Evolutionary conservation across 2,113 vertebrate genomes (phyloP).

Genomic region (Notechis scutatus): DNA sequence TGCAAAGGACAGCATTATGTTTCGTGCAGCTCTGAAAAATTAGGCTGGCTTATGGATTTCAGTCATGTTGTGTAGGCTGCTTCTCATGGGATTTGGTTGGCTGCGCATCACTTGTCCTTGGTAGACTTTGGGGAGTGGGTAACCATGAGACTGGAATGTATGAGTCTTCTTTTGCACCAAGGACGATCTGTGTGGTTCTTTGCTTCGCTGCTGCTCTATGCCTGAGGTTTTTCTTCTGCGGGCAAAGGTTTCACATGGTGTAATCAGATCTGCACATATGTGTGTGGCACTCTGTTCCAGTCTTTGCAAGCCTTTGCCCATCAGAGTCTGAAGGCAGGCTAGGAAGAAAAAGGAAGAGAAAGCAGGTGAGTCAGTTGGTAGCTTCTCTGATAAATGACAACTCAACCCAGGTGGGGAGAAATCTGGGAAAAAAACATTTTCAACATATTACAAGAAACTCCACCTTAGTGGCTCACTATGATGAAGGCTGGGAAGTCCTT

Average conservation of each 20-base stretch:
- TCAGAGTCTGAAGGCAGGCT: background rate
- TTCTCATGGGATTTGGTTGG: slow-evolving; percentile 12
- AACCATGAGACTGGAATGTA: slow-evolving; percentile 16
- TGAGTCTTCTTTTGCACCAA: slow-evolving; percentile 16
- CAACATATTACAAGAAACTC: background rate
- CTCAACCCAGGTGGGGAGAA: background rate
- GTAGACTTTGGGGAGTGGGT: slow-evolving; percentile 21
- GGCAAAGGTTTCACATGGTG: slow-evolving; percentile 6
- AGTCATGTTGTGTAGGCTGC: slow-evolving; percentile 7
- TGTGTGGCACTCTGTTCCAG: background rate
- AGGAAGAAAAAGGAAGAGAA: background rate
- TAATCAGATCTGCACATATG: slow-evolving; percentile 8
- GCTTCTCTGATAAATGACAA: background rate
- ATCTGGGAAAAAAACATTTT: background rate
- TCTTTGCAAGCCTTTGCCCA: background rate
- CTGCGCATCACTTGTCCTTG: slow-evolving; percentile 12
- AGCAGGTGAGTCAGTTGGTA: background rate
- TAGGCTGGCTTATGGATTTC: slow-evolving; percentile 17
- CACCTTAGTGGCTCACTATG: background rate
- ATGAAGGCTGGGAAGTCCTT: background rate
- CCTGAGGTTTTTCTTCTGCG: slow-evolving; percentile 12
- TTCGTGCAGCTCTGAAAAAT: slow-evolving; percentile 1
- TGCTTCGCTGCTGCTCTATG: slow-evolving; percentile 1
- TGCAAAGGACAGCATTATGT: background rate
- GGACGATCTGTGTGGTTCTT: slow-evolving; percentile 10